phyloP scores from a whole-genome alignment of 2,888 invertebrate genomes.

The Phyto melanocephala region DNA sequence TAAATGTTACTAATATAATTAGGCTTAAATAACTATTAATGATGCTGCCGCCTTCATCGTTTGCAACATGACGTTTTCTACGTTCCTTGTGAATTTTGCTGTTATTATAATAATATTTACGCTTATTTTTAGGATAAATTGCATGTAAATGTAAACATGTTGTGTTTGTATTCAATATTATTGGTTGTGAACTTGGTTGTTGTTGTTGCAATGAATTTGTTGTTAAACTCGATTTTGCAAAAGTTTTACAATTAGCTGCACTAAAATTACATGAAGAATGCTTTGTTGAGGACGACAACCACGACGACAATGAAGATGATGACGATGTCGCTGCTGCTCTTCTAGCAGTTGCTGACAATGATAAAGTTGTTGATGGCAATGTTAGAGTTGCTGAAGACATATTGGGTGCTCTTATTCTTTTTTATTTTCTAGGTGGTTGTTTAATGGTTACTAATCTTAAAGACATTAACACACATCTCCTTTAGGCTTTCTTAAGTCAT shows the following conservation, averaged over 20 bases:
- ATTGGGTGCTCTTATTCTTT: slow-evolving; percentile 52
- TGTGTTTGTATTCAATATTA: slow-evolving; percentile 43
- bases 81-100: slow-evolving; percentile 61
- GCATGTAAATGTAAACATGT: slow-evolving; percentile 62
- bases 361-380: slow-evolving; percentile 38
- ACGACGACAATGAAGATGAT: slow-evolving; percentile 11
- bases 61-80: slow-evolving; percentile 59
- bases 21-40: slow-evolving; percentile 64
- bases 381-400: slow-evolving; percentile 60
- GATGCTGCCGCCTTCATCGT: slow-evolving; percentile 42
- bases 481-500: slow-evolving; percentile 49
- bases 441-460: slow-evolving; percentile 56
- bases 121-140: slow-evolving; percentile 64
- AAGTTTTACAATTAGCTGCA: slow-evolving; percentile 17
- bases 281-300: slow-evolving; percentile 10
- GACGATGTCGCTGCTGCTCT: slow-evolving; percentile 5
- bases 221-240: slow-evolving; percentile 12
- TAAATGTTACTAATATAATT: slow-evolving; percentile 63
- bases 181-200: slow-evolving; percentile 7
- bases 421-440: slow-evolving; percentile 59
- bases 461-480: slow-evolving; percentile 54
- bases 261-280: neutral
- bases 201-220: slow-evolving; percentile 13
- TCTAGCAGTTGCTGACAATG: neutral
- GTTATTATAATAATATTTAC: slow-evolving; percentile 56